These are phyloP conservation scores for Melanargia galathea DNA, from an alignment of 2,888 invertebrate species.

Conservation along the genomic window DNA sequence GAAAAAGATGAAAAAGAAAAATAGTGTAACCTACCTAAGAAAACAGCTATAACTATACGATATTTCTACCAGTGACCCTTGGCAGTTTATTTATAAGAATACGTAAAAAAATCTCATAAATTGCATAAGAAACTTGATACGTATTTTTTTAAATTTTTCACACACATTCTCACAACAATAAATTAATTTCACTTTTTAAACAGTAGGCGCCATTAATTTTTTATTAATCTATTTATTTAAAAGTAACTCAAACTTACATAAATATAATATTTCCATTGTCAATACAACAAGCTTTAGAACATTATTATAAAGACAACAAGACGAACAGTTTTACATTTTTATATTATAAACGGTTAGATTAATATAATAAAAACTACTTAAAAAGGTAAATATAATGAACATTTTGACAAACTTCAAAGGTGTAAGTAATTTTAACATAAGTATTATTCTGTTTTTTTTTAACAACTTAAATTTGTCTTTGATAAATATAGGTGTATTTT, in stretches of 20 bases:
- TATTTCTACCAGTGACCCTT: neutral
- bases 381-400: neutral
- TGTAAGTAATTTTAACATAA: neutral
- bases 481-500: neutral
- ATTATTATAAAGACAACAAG: conserved; percentile 14
- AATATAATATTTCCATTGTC: conserved; percentile 67
- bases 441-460: conserved; percentile 9
- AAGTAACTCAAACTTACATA: conserved; percentile 23
- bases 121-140: neutral
- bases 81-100: neutral
- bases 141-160: neutral
- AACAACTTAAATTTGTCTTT: neutral
- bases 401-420: conserved; percentile 3
- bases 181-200: neutral
- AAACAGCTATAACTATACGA: too few species aligned
- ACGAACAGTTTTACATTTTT: conserved; percentile 6
- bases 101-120: neutral
- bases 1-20: too few species aligned
- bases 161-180: neutral
- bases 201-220: neutral
- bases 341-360: conserved; percentile 27
- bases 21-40: too few species aligned
- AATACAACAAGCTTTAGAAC: conserved; percentile 43
- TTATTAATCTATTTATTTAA: neutral
- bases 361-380: conserved; percentile 8